phyloP scores from a whole-genome alignment of 2,113 vertebrate species.

The Cyanoramphus novaezelandiae region DNA sequence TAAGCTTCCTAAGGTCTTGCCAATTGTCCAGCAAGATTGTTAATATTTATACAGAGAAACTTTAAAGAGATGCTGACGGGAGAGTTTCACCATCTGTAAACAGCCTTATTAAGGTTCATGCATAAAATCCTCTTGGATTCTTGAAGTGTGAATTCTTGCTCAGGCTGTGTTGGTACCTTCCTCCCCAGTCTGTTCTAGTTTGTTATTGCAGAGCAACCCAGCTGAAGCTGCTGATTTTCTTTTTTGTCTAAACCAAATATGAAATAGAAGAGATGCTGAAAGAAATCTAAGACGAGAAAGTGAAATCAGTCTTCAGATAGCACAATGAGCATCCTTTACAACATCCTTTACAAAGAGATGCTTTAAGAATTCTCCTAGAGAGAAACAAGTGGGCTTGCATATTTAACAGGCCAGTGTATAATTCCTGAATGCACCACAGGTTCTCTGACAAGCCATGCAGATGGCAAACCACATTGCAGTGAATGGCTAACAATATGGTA shows the following conservation, averaged over 20 bases:
- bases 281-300: background rate
- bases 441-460: background rate
- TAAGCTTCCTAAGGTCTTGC: background rate
- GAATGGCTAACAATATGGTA: background rate
- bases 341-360: background rate
- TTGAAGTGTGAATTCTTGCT: background rate
- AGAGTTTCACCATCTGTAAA: slow-evolving; percentile 26
- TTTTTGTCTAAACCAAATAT: background rate
- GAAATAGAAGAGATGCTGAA: background rate
- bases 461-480: background rate
- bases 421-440: background rate
- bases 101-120: slow-evolving; percentile 25
- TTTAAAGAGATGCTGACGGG: slow-evolving; percentile 36
- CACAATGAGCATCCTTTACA: background rate
- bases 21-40: slow-evolving; percentile 42
- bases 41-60: slow-evolving; percentile 44
- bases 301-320: background rate
- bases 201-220: background rate
- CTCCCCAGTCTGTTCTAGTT: background rate
- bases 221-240: background rate
- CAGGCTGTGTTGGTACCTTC: background rate
- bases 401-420: background rate
- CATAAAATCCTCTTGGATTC: slow-evolving; percentile 21
- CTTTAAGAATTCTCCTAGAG: slow-evolving; percentile 1
- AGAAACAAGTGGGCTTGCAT: background rate